Conservation (phyloP, 2,797 vertebrate genomes). For the Ctenochaetus hawaiiensis region DNA sequence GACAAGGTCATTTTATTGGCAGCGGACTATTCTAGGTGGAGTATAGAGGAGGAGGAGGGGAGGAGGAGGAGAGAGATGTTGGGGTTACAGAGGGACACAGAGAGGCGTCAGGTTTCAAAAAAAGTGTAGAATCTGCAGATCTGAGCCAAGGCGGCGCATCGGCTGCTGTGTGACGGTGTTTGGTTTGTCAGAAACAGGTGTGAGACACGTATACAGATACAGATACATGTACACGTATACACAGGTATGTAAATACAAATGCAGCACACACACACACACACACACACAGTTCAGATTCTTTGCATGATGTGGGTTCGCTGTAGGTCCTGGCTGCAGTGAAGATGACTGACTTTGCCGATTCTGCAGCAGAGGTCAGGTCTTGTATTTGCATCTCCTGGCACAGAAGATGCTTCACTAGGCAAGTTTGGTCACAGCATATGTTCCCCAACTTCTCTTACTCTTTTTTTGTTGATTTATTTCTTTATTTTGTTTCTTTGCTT, state of each 20-base stretch:
- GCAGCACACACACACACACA: not conserved
- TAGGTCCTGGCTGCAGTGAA: conserved; percentile 16
- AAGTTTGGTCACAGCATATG: conserved; percentile 56
- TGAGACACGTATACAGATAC: not conserved
- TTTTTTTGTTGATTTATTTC: conserved; percentile 35
- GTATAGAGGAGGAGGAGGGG: not conserved
- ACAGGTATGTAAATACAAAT: not conserved
- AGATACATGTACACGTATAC: not conserved
- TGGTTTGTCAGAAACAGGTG: conserved; percentile 48
- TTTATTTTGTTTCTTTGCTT: conserved; percentile 34
- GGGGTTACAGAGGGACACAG: conserved; percentile 40
- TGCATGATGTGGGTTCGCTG: conserved; percentile 3
- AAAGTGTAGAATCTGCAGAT: conserved; percentile 78
- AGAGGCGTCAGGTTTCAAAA: conserved; percentile 69
- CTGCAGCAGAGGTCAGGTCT: conserved; percentile 74
- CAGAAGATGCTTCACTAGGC: conserved; percentile 66
- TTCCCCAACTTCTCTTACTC: conserved; percentile 21
- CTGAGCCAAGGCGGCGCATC: conserved; percentile 59
- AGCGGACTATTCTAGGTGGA: conserved; percentile 36
- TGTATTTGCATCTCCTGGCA: conserved; percentile 72
- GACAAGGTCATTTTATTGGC: conserved; percentile 66
- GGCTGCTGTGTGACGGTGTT: conserved; percentile 49
- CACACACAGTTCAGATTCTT: not conserved
- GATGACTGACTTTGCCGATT: conserved; percentile 68
- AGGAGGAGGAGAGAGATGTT: conserved; percentile 14